A percentile compares a stretch with the other conserved stretches of the same genome.
Conservation (phyloP, 1,140 invertebrate species). For the Asobara japonica region DNA sequence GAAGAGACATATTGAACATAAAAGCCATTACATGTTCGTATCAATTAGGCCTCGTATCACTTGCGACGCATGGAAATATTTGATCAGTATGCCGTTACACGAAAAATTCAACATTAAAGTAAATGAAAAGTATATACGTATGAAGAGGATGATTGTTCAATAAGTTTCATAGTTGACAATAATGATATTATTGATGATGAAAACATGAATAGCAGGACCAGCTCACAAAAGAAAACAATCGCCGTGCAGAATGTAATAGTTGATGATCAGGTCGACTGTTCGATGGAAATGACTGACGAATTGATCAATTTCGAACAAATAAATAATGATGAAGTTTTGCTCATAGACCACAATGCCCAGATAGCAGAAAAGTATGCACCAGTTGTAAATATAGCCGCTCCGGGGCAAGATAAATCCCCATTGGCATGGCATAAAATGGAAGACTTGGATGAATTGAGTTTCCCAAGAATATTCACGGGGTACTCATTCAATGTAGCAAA, state of each 20-base stretch:
- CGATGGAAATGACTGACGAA: too few relatives aligned
- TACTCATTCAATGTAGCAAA: neutral
- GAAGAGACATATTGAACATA: too few relatives aligned
- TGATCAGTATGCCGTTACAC: too few relatives aligned
- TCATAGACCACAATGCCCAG: neutral
- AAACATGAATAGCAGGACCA: neutral
- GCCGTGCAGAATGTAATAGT: too few relatives aligned
- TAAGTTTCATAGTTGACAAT: too few relatives aligned
- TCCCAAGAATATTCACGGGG: neutral
- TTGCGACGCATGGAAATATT: constrained; percentile 28
- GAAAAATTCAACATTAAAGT: constrained; percentile 30
- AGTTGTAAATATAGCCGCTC: neutral
- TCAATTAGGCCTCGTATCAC: too few relatives aligned
- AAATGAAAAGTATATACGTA: neutral
- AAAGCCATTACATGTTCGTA: too few relatives aligned
- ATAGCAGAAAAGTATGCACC: neutral
- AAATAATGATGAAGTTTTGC: neutral
- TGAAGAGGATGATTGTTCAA: neutral
- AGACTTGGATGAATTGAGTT: too few relatives aligned
- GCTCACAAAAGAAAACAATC: neutral
- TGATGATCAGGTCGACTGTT: neutral
- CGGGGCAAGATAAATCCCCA: too few relatives aligned
- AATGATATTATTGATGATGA: too few relatives aligned
- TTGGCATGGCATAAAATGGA: too few relatives aligned
- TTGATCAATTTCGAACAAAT: too few relatives aligned